Evolutionary conservation across 2,113 vertebrate species (phyloP).

Genomic region (Bufo bufo): DNA sequence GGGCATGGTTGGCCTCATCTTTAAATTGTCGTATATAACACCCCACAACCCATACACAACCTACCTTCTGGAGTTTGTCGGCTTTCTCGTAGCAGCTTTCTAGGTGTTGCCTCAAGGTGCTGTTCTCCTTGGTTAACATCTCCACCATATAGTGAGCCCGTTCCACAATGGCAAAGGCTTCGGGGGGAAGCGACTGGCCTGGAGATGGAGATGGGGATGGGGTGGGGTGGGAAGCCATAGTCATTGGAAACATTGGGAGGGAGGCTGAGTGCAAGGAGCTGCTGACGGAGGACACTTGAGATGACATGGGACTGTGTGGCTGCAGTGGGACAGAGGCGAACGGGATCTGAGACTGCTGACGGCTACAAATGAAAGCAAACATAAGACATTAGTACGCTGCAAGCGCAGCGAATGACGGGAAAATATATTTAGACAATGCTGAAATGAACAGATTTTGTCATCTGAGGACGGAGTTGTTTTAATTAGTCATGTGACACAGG

Average conservation of each 20-base stretch:
- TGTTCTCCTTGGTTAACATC: constrained; percentile 82
- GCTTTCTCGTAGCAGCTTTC: constrained; percentile 79
- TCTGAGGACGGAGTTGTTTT: background rate
- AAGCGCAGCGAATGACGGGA: background rate
- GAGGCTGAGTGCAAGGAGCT: constrained; percentile 69
- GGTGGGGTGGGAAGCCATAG: constrained; percentile 48
- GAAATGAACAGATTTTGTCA: constrained; percentile 30
- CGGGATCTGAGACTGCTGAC: constrained; percentile 74
- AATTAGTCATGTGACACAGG: background rate
- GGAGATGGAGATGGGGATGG: background rate
- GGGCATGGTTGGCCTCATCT: too few relatives aligned
- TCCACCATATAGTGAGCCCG: constrained; percentile 86
- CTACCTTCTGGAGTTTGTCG: constrained; percentile 82
- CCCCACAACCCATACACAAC: background rate
- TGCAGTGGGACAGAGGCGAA: constrained; percentile 64
- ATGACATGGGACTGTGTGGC: constrained; percentile 81
- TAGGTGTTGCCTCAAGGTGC: constrained; percentile 79
- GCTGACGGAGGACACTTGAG: constrained; percentile 66
- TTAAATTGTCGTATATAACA: background rate
- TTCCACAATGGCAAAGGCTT: constrained; percentile 80
- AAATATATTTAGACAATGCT: constrained; percentile 10
- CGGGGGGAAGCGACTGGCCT: constrained; percentile 72
- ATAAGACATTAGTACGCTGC: background rate
- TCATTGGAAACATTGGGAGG: constrained; percentile 64
- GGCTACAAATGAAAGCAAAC: constrained; percentile 65